A percentile compares a stretch with the other conserved stretches of the same genome.
Evolutionary conservation across 2,797 vertebrate genomes (phyloP).

Genomic region (Gymnothorax reevesii): DNA sequence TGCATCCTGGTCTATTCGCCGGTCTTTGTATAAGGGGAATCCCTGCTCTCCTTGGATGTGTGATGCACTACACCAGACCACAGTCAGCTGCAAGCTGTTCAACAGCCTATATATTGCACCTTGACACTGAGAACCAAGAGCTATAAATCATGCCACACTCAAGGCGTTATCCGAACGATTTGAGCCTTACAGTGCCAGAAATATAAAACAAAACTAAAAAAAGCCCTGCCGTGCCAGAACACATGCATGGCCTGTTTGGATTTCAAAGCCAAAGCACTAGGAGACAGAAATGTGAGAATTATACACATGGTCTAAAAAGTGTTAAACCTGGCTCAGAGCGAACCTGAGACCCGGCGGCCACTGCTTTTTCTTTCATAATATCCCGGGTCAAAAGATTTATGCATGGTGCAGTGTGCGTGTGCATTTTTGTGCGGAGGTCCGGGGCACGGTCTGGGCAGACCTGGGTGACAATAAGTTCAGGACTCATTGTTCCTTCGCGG

Average conservation of each 20-base stretch:
- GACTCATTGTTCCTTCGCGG: not conserved
- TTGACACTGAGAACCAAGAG: not conserved
- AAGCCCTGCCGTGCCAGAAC: no score
- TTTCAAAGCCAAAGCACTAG: no score
- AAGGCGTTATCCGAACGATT: no score
- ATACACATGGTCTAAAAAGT: no score
- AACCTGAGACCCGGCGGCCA: not conserved
- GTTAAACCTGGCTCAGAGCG: not conserved
- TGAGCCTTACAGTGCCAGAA: no score
- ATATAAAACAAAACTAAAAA: no score
- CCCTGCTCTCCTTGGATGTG: not conserved
- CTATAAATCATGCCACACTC: no score
- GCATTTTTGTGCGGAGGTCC: not conserved
- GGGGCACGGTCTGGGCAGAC: not conserved
- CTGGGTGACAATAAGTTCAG: conserved; percentile 10
- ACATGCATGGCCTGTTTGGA: no score
- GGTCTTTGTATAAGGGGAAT: not conserved
- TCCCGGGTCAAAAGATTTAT: not conserved
- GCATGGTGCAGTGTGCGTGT: not conserved
- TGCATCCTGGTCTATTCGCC: no score
- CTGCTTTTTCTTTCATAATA: not conserved
- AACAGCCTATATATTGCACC: not conserved
- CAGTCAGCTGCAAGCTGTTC: not conserved
- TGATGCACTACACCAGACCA: not conserved
- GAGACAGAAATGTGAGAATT: no score